Conservation (phyloP, 2,888 invertebrate genomes). For the Lasioglossum zephyrum region DNA sequence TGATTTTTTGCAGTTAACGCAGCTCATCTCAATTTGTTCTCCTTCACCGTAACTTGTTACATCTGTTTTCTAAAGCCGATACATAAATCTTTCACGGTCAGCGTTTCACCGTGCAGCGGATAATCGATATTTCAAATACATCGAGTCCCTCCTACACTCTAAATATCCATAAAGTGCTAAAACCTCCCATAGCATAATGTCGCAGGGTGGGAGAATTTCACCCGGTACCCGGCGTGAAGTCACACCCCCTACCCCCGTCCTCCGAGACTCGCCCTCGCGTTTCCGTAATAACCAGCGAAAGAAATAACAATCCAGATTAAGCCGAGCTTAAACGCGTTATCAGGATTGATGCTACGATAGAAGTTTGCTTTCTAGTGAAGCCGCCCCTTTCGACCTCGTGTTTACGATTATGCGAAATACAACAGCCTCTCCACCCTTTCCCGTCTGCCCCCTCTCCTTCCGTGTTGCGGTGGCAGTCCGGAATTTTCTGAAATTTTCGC, state of each 20-base stretch:
- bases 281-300: slow-evolving; percentile 49
- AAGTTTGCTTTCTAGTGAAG: slow-evolving; percentile 41
- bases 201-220: not conserved
- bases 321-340: slow-evolving; percentile 54
- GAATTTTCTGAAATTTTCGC: not conserved
- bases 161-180: not conserved
- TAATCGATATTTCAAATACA: not conserved
- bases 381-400: not conserved
- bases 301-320: slow-evolving; percentile 58
- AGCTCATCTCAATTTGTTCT: not conserved
- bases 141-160: not conserved
- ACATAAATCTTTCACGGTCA: slow-evolving; percentile 1
- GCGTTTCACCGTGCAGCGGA: not conserved
- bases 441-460: not conserved
- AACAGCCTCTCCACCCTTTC: not conserved
- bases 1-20: not conserved
- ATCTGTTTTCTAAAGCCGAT: not conserved
- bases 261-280: not conserved
- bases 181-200: not conserved
- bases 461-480: not conserved
- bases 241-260: not conserved
- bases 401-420: slow-evolving; percentile 23
- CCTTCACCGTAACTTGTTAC: not conserved
- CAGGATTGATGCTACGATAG: slow-evolving; percentile 45
- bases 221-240: not conserved